A percentile compares a stretch with the other conserved stretches of the same genome.
Evolutionary conservation across 2,113 vertebrate species (phyloP).

Genomic region (Gymnocephalus cernua): DNA sequence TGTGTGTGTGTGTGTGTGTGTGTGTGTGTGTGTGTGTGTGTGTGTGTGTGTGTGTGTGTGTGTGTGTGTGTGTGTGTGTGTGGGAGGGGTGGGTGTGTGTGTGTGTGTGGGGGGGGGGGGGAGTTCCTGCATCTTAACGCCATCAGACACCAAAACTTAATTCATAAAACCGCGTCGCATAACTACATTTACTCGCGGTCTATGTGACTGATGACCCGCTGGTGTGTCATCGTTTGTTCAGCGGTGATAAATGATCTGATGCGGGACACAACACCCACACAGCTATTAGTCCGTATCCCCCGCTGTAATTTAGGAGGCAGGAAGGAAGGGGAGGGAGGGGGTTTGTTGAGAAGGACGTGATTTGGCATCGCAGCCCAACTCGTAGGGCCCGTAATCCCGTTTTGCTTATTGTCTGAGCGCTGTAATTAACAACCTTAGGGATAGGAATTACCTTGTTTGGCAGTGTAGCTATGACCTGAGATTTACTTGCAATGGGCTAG

Average conservation of each 20-base stretch:
- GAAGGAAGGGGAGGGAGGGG: not conserved
- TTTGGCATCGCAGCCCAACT: constrained; percentile 49
- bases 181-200: not conserved
- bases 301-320: constrained; percentile 8
- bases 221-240: constrained; percentile 10
- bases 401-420: constrained; percentile 38
- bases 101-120: not conserved
- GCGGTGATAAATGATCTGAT: constrained; percentile 34
- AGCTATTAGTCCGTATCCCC: constrained; percentile 31
- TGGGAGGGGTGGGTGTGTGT: not conserved
- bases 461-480: constrained; percentile 32
- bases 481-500: constrained; percentile 6
- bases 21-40: too few species aligned
- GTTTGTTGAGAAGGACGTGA: constrained; percentile 28
- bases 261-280: constrained; percentile 27
- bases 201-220: not conserved
- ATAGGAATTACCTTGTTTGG: constrained; percentile 56
- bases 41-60: too few species aligned
- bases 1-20: too few species aligned
- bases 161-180: not conserved
- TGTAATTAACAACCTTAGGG: constrained; percentile 60
- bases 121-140: constrained; percentile 6
- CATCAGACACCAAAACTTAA: constrained; percentile 7
- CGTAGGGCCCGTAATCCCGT: constrained; percentile 34
- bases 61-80: too few species aligned